A percentile compares a stretch with the other conserved stretches of the same genome.
Evolutionary conservation across 2,888 invertebrate species (phyloP).

Genomic region (Agrochola macilenta): DNA sequence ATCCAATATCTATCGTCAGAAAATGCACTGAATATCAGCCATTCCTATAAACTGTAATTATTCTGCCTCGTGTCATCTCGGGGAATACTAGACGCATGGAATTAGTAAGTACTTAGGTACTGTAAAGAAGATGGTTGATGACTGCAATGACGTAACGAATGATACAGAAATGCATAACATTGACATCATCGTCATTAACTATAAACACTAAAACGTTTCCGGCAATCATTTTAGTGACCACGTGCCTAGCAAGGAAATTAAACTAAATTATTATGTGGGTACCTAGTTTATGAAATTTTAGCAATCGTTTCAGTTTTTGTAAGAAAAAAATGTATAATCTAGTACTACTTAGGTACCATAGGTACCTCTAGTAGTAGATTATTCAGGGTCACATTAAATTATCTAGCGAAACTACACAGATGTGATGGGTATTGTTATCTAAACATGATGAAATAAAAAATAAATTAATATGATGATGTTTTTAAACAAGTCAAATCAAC

Average conservation of each 20-base stretch:
- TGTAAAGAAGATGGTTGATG: background rate
- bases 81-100: background rate
- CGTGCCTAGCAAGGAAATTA: background rate
- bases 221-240: constrained; percentile 29
- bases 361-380: too few species aligned
- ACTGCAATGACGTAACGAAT: background rate
- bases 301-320: too few species aligned
- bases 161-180: constrained; percentile 12
- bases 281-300: too few species aligned
- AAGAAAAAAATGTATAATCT: too few species aligned
- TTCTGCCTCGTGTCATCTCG: background rate
- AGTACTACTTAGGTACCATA: too few species aligned
- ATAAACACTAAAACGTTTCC: constrained; percentile 54
- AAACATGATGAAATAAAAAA: too few species aligned
- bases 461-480: too few species aligned
- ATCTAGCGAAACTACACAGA: too few species aligned
- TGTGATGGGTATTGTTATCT: too few species aligned
- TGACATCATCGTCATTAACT: constrained; percentile 35
- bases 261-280: constrained; percentile 1
- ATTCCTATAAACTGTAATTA: background rate
- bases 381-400: too few species aligned
- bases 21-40: background rate
- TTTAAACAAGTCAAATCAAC: too few species aligned
- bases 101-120: background rate
- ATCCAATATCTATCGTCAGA: background rate